Evolutionary conservation across 2,797 vertebrate species (phyloP), one percentile per base, ranked within the genome.

Genomic region (Octomys mimax): DNA sequence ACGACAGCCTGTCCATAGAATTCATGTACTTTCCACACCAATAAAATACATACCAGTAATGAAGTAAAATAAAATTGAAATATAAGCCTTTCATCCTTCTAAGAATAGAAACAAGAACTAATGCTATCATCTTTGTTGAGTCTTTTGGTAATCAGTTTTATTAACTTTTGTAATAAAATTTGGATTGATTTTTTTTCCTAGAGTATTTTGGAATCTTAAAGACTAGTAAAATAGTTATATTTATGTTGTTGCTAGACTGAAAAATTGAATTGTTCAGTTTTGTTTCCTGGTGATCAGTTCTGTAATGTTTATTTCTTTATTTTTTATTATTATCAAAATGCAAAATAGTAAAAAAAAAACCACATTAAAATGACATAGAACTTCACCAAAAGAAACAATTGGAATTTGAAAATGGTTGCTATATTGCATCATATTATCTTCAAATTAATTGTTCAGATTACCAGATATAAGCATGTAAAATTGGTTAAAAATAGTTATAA

Each of bases 141-240:
- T 89, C 22, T 85, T 94, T 91, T 77, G 70, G 10, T 87, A 84
- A 77, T 79, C 84, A 1, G 80, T 90, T 88, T 95, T 81, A 70
- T 33, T 81, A 78, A 62, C 62, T 96, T 95, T 84, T 87, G 11
- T 46, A 54, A 73, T 91, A 85, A 24, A 14, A 79, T 66, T 89
- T 89, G 61, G 33, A 42, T 64, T 52, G n/a, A 83, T 21, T 57
- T 95, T 57, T 95, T 94, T 57, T 42, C 84, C 26, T 77, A 91
- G 16, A 42, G 5, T 28, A 81, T 92, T 93, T 59, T 66, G 31
- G 5, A 90, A 82, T 85, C 22, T 79, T 85, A 82, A 89, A 85
- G 9, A 70, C 4, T 6, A 87, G n/a, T 28, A 89, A 94, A 78
- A 52, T 16, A 68, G 22, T 26, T 21, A 46, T 70, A 61, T 59